A percentile compares a stretch with the other conserved stretches of the same genome.
These are phyloP conservation scores for Promerops cafer DNA, from an alignment of 2,113 vertebrate species.

Conservation along the genomic window DNA sequence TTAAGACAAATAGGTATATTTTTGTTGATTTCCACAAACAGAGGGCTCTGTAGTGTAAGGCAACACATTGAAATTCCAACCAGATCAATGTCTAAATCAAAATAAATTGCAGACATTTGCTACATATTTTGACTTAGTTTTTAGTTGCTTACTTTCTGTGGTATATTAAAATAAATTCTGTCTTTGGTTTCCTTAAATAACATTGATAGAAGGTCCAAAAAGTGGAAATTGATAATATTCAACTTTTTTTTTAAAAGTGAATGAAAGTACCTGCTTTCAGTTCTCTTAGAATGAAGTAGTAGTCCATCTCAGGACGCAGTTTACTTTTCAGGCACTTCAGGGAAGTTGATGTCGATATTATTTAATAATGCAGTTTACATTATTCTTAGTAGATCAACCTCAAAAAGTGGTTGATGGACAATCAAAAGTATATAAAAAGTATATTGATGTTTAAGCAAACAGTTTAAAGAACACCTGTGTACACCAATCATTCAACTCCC, in stretches of 20 bases:
- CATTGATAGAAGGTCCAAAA: neutral
- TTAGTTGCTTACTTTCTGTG: too few species aligned
- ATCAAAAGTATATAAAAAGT: neutral
- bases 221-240: neutral
- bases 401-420: neutral
- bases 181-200: neutral
- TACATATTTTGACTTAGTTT: neutral
- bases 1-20: neutral
- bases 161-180: neutral
- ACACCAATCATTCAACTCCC: neutral
- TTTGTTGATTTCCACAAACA: neutral
- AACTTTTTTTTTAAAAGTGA: neutral
- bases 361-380: neutral
- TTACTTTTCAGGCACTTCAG: neutral
- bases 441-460: neutral
- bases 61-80: neutral
- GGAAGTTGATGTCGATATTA: neutral
- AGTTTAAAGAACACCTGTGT: neutral
- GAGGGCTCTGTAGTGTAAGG: neutral
- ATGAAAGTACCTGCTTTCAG: neutral
- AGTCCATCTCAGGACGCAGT: neutral
- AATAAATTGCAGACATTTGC: neutral
- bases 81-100: neutral
- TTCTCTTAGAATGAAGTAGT: neutral
- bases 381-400: neutral